These are phyloP conservation scores for Gulo gulo DNA, from an alignment of 2,113 vertebrate species.

Conservation along the genomic window DNA sequence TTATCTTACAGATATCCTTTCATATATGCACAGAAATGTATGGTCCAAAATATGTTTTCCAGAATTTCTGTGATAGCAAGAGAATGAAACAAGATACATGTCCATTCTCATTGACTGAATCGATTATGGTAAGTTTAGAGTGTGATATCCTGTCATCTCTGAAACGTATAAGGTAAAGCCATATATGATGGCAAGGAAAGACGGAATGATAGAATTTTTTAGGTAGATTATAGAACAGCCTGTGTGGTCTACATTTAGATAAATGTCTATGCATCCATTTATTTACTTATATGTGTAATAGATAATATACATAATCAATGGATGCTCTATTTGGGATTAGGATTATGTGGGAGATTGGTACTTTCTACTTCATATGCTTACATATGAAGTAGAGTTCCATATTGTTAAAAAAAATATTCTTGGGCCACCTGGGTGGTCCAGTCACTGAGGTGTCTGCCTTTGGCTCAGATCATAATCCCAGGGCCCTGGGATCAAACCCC, in stretches of 20 bases:
- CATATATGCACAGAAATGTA: background rate
- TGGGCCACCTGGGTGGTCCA: background rate
- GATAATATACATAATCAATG: background rate
- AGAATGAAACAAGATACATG: background rate
- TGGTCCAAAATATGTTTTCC: background rate
- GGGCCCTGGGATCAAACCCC: background rate
- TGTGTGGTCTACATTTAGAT: background rate
- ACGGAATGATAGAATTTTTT: background rate
- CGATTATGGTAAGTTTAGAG: background rate
- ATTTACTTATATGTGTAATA: background rate
- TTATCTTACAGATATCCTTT: background rate
- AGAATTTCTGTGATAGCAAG: slow-evolving; percentile 17
- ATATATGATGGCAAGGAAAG: background rate
- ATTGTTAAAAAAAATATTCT: slow-evolving; percentile 26
- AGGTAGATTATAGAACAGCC: background rate
- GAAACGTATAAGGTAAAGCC: background rate
- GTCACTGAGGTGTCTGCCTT: background rate
- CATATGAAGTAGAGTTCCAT: background rate
- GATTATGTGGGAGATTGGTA: background rate
- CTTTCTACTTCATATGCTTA: background rate
- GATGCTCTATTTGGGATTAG: background rate
- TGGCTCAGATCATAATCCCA: background rate
- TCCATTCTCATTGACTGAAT: background rate
- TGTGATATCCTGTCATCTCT: background rate
- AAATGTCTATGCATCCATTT: background rate